Evolutionary conservation across 2,888 invertebrate genomes (phyloP), one percentile per base, ranked within the genome.

Genomic region (Linnaemya tessellans): DNA sequence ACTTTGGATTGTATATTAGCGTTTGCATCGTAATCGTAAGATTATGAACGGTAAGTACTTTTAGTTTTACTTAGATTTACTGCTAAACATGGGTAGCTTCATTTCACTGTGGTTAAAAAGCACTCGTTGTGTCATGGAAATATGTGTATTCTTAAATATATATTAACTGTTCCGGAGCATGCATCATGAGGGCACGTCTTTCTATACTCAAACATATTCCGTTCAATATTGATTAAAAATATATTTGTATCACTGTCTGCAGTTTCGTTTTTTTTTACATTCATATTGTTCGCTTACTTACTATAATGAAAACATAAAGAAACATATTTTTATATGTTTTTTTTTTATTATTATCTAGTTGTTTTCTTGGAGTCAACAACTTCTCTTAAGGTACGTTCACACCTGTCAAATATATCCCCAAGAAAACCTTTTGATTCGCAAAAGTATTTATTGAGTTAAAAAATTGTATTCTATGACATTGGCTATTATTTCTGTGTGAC

Each of bases 171-270:
- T 43, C 62, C 51, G 5, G 22, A 70, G 18, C 35, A 64, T 38
- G 20, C 56, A 60, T 78, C 67, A 35, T 51, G 67, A 54, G 70
- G 79, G 80, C 84, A 80, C 75, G 75, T 80, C 71, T 84, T 84
- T 65, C 58, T 13, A 38, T 58, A 58, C 30, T 58, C 25, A 62
- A 77, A 22, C 38, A 67, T 80, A 71, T 84, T 70, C 74, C 77
- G 80, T 68, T 84, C 43, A 43, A 49, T 77, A 62, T 49, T 80
- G 71, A 80, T 80, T 84, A 56, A 56, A 71, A 80, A 78, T 77
- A 62, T 46, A n/a, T n/a, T n/a, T n/a, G n/a, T n/a, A 25, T 11
- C 38, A 35, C 30, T 56, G 65, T 84, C 77, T 80, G 80, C 80
- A 75, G 84, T 51, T 80, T 38, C 35, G 25, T 9, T 18, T 56